A percentile compares a stretch with the other conserved stretches of the same genome.
phyloP scores from a whole-genome alignment of 2,888 invertebrate species.

The Eupsilia transversa region DNA sequence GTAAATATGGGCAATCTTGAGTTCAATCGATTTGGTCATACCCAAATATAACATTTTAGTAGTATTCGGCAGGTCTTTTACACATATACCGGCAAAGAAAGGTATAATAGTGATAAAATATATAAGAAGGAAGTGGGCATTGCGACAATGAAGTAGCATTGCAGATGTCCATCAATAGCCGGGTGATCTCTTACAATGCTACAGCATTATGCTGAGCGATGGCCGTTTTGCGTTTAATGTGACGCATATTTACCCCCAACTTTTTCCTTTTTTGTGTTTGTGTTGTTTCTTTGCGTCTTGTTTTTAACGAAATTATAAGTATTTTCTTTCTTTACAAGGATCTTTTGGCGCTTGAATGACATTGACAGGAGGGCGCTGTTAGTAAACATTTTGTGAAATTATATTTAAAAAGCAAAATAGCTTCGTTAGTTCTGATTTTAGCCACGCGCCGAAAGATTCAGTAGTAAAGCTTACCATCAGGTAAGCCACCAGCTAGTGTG shows the following conservation, averaged over 20 bases:
- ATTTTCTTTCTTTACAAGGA: too few relatives aligned
- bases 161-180: too few relatives aligned
- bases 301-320: neutral
- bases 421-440: neutral
- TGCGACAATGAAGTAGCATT: neutral
- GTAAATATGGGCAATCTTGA: slow-evolving; percentile 33
- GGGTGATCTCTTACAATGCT: neutral
- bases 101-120: too few relatives aligned
- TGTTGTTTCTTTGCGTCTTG: neutral
- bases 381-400: neutral
- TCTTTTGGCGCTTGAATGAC: neutral
- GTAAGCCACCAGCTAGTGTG: neutral
- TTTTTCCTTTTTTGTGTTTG: neutral
- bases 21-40: slow-evolving; percentile 31
- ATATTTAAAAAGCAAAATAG: neutral
- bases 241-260: neutral
- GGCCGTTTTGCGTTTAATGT: neutral
- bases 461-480: neutral
- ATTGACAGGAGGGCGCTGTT: neutral
- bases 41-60: neutral
- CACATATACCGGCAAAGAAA: neutral
- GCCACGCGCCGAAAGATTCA: neutral
- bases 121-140: neutral
- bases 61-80: neutral
- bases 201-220: neutral